phyloP scores from a whole-genome alignment of 2,113 vertebrate genomes.

The Dicentrarchus labrax region DNA sequence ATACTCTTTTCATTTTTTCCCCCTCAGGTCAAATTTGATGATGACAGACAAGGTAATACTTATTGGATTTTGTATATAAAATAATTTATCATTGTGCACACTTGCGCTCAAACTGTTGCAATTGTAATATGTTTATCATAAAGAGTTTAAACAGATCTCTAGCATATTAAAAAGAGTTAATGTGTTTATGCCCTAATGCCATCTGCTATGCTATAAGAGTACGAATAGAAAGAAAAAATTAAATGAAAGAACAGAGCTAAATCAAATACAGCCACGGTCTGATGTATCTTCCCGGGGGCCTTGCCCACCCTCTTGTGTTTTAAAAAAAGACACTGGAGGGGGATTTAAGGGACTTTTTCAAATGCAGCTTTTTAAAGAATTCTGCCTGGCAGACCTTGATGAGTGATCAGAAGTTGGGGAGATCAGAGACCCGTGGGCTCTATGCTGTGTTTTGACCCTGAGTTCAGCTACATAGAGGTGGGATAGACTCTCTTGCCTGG shows the following conservation, averaged over 20 bases:
- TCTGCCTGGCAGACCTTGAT: constrained; percentile 64
- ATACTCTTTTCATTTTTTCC: background rate
- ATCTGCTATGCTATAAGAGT: constrained; percentile 6
- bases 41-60: background rate
- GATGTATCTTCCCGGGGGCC: constrained; percentile 35
- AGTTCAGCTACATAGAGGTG: constrained; percentile 59
- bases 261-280: constrained; percentile 49
- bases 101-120: background rate
- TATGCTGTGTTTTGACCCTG: constrained; percentile 62
- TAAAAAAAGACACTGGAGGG: constrained; percentile 1
- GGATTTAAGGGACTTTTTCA: constrained; percentile 59
- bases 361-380: constrained; percentile 41
- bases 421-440: constrained; percentile 61
- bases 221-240: background rate
- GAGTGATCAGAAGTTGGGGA: constrained; percentile 70
- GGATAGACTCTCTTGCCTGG: constrained; percentile 63
- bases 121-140: background rate
- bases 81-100: background rate
- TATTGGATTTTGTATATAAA: background rate
- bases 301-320: constrained; percentile 24
- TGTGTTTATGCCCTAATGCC: background rate
- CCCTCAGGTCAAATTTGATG: constrained; percentile 7
- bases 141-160: background rate
- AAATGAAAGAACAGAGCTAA: constrained; percentile 1
- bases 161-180: background rate